These are phyloP conservation scores for Spilogale gracilis DNA, from an alignment of 2,113 vertebrate species.

Conservation along the genomic window DNA sequence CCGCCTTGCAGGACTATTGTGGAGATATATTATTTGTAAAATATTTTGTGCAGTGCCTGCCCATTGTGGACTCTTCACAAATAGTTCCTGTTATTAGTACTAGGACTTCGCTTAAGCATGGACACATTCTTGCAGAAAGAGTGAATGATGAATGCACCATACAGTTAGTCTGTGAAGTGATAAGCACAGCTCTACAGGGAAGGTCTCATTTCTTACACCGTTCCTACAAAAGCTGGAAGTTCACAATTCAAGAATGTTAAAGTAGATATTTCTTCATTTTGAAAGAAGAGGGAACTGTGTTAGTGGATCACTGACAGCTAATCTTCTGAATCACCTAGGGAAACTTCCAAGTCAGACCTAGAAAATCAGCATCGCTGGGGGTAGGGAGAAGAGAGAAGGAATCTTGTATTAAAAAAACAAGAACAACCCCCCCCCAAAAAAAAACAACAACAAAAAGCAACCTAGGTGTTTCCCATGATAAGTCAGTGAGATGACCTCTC, in stretches of 20 bases:
- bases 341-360: constrained; percentile 59
- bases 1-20: background rate
- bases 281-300: background rate
- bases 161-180: background rate
- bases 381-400: constrained; percentile 52
- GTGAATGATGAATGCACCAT: background rate
- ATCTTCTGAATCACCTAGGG: constrained; percentile 30
- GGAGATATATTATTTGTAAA: background rate
- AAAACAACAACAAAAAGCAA: background rate
- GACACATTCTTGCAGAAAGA: background rate
- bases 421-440: background rate
- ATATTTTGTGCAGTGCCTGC: background rate
- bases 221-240: background rate
- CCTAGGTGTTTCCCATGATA: constrained; percentile 63
- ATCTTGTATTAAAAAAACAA: constrained; percentile 25
- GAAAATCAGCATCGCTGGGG: constrained; percentile 32
- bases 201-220: background rate
- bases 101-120: background rate
- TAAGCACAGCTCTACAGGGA: background rate
- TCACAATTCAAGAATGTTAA: background rate
- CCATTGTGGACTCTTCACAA: background rate
- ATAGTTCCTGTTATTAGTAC: background rate
- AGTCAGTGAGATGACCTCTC: constrained; percentile 67
- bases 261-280: background rate
- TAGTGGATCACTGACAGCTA: background rate